Base-by-base conservation (phyloP, 2,888 invertebrate genomes). In the Pyrgus malvae region DNA sequence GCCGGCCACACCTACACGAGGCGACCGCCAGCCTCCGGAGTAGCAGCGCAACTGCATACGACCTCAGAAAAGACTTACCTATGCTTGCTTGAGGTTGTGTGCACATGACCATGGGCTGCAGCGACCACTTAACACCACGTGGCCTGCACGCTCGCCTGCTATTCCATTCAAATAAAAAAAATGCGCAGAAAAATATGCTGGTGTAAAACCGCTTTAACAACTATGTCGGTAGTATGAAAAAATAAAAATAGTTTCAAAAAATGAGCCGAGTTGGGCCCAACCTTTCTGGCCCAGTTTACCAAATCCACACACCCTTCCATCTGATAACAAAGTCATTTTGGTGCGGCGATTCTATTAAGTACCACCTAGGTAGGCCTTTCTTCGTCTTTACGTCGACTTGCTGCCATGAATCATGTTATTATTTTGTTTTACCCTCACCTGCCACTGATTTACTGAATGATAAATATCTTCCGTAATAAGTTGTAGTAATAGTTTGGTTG, bases 251-350 rank as follows among this genome's bases (percentile, higher is more conserved):
- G 9, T 12, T 3, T 9, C 1, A 27, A 29, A 48, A 17, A 4
- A 40, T 3, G 12, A 8, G 9, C 17, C 27, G 19, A 27, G 4
- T 6, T 37, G 17, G n/a, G 35, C 25, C 37, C 37, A 29, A 49
- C 55, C 77, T 80, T 41, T 78, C 83, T 88, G 86, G 82, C 89
- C 89, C 72, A 87, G 69, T 86, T 89, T 71, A 67, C 64, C 70
- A 68, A 76, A 77, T 74, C 72, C 78, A 74, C 70, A 65, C 70
- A 69, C 79, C 80, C 79, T 71, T 69, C 70, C 56, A 88, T 87
- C 89, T 69, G 89, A 88, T 88, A 87, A 86, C 69, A 62, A 66
- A 73, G 69, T 72, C 72, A 76, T 79, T 87, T 78, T 70, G 61
- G 57, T 63, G 59, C 55, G 59, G 61, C 62, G 61, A 63, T 68